Base-by-base conservation (phyloP, 2,888 invertebrate species). In the Hypomecis punctinalis region DNA sequence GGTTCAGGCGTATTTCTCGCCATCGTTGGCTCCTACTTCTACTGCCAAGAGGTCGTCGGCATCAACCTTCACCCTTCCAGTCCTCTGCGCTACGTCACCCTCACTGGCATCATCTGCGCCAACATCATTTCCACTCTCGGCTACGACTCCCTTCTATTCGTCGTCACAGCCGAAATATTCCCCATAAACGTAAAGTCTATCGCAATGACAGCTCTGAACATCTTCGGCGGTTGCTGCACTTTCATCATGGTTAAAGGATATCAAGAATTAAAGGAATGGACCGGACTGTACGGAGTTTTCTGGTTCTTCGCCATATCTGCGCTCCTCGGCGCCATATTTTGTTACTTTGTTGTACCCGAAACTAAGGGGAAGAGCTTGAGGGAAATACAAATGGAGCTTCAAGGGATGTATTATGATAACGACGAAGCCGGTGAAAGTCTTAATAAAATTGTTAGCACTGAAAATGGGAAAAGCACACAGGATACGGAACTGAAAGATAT, bases 141-240 rank as follows among this genome's bases (percentile, higher is more conserved):
- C 0, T 88, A 91, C 49, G 91, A 91, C 63, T 93, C 94, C 0
- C 72, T 94, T 54, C 81, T 92, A 0, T 91, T 90, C 53, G 86
- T 93, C 59, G 91, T 94, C 69, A 86, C 94, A 10, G 93, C 93
- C 0, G 95, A 95, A 79, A 81, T 94, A 7, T 95, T 94, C 67
- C 94, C 95, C 0, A 83, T 94, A 0, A 94, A 94, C 71, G 91
- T 94, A 0, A 94, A 94, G 74, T 91, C 94, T 0, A 80, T 90
- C 0, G 94, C 94, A 0, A 90, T 94, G 68, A 93, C 93, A 0
- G 73, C 90, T 5, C 78, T 91, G 0, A 94, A 89, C 61, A 80
- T 94, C 6, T 90, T 93, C 71, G 88, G 91, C 0, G 93, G 94
- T 0, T 63, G 93, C 0, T 75, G 94, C 23, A 93, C 93, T 1